These are phyloP conservation scores for Atta texana DNA, from an alignment of 1,140 invertebrate genomes.

Conservation along the genomic window DNA sequence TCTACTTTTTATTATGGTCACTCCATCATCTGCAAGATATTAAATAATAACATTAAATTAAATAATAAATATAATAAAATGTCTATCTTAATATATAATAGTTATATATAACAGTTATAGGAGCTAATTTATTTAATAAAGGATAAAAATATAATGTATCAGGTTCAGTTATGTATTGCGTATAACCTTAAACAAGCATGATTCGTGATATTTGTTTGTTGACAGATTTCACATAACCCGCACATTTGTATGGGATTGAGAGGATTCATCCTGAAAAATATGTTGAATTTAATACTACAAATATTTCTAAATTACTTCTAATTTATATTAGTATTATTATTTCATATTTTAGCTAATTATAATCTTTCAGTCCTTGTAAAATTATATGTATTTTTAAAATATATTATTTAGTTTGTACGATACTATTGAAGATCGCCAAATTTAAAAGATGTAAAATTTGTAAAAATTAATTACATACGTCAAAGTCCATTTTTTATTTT, in stretches of 20 bases:
- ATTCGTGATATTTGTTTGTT: neutral
- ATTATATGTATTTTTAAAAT: too few species aligned
- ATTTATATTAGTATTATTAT: neutral
- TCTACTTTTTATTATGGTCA: neutral
- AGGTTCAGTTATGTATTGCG: neutral
- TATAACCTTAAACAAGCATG: neutral
- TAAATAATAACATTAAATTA: too few species aligned
- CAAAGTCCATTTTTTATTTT: too few species aligned
- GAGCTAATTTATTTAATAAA: neutral
- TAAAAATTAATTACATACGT: too few species aligned
- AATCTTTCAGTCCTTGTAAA: too few species aligned
- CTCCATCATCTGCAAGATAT: conserved; percentile 8
- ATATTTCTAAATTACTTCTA: neutral
- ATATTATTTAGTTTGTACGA: too few species aligned
- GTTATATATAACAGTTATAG: too few species aligned
- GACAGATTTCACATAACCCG: neutral
- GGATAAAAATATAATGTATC: neutral
- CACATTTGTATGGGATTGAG: neutral
- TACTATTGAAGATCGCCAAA: too few species aligned
- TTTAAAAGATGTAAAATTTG: too few species aligned
- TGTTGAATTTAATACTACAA: neutral
- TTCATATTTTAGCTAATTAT: too few species aligned
- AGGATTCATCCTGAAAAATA: neutral
- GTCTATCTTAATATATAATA: too few species aligned
- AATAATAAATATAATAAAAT: too few species aligned